phyloP scores from a whole-genome alignment of 2,113 vertebrate genomes.

The Gadus chalcogrammus region DNA sequence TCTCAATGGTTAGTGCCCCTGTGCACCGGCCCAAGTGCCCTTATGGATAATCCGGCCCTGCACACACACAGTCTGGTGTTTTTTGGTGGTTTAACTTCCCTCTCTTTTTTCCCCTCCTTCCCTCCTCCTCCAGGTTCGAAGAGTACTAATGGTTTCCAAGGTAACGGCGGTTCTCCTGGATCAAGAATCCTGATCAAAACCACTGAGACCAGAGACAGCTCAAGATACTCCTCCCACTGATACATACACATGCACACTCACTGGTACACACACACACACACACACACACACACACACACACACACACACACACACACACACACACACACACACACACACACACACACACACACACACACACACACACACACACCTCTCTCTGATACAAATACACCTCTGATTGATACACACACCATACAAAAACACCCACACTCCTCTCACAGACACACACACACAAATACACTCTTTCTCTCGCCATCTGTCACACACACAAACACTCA shows the following conservation, averaged over 20 bases:
- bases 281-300: no score
- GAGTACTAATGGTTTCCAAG: conserved; percentile 54
- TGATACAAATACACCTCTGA: no score
- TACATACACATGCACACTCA: conserved; percentile 10
- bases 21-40: no score
- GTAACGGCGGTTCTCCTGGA: conserved; percentile 56
- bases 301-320: neutral
- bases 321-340: neutral
- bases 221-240: conserved; percentile 65
- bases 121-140: conserved; percentile 52
- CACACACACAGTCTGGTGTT: neutral
- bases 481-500: neutral
- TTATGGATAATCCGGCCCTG: no score
- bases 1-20: no score
- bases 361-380: no score
- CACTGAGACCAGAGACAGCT: conserved; percentile 66
- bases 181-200: conserved; percentile 74
- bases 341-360: no score
- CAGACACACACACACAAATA: no score
- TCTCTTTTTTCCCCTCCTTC: neutral
- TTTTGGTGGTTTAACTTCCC: neutral
- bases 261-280: no score
- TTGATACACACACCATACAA: no score
- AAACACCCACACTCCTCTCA: neutral
- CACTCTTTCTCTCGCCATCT: no score